Conservation (phyloP, 2,888 invertebrate species). For the Philonicus albiceps region DNA sequence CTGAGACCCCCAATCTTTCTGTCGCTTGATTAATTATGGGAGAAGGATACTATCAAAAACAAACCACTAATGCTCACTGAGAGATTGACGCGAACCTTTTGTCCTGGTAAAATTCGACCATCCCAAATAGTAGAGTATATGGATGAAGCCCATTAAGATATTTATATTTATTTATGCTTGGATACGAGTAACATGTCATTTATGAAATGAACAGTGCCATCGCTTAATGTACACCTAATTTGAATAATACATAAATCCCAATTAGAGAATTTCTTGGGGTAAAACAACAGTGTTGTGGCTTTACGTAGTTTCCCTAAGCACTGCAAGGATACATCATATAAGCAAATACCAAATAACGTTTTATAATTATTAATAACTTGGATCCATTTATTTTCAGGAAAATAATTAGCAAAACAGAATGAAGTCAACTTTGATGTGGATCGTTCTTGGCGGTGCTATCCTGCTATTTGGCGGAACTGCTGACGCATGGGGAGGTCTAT, state of each 20-base stretch:
- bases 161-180: not conserved
- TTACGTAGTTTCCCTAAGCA: not conserved
- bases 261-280: not conserved
- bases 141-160: not conserved
- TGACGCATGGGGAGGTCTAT: conserved; percentile 81
- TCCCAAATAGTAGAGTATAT: not conserved
- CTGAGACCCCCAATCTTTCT: not conserved
- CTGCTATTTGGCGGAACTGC: conserved; percentile 57
- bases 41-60: not conserved
- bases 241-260: not conserved
- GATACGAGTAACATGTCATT: not conserved
- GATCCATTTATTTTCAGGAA: conserved; percentile 7
- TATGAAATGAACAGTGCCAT: not conserved
- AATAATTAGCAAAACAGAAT: conserved; percentile 50
- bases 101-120: not conserved
- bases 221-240: not conserved
- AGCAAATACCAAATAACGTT: not conserved
- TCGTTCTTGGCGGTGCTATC: conserved; percentile 53
- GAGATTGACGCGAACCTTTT: not conserved
- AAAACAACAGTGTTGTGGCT: not conserved
- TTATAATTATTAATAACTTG: not conserved
- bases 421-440: conserved; percentile 55
- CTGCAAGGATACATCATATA: not conserved
- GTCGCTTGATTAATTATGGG: not conserved
- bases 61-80: not conserved